Conservation (phyloP, 2,113 vertebrate genomes). For the Dascyllus trimaculatus region DNA sequence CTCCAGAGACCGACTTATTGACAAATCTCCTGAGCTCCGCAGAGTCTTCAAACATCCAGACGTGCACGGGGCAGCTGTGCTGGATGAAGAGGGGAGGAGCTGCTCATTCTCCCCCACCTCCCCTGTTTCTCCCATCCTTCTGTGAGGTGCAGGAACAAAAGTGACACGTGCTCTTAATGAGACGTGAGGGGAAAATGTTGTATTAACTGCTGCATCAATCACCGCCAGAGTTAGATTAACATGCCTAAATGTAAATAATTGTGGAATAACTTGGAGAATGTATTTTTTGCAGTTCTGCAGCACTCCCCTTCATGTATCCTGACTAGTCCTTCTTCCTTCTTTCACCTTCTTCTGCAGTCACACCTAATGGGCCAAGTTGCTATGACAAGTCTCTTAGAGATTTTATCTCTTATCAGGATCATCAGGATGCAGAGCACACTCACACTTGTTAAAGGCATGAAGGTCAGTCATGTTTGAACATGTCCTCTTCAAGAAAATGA, state of each 20-base stretch:
- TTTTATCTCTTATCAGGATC: not conserved
- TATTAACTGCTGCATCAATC: slow-evolving; percentile 22
- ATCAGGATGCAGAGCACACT: slow-evolving; percentile 43
- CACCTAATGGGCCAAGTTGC: not conserved
- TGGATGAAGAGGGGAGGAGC: not conserved
- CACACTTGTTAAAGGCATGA: not conserved
- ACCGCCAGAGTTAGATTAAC: slow-evolving; percentile 32
- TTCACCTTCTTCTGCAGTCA: not conserved
- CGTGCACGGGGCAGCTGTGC: slow-evolving; percentile 25
- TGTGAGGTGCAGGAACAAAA: slow-evolving; percentile 16
- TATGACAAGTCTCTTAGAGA: not conserved
- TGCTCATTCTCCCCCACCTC: not conserved
- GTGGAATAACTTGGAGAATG: not conserved
- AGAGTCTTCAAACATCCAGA: slow-evolving; percentile 66
- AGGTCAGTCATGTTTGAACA: slow-evolving; percentile 35
- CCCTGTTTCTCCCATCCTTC: slow-evolving; percentile 6
- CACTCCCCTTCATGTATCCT: not conserved
- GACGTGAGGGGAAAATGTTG: slow-evolving; percentile 16
- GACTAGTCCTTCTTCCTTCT: not conserved
- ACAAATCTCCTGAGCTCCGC: slow-evolving; percentile 39
- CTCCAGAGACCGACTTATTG: slow-evolving; percentile 65
- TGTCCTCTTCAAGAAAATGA: not conserved
- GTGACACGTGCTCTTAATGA: slow-evolving; percentile 12
- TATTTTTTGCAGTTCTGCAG: not conserved
- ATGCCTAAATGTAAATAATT: not conserved